These are phyloP conservation scores for Ibycter americanus DNA, from an alignment of 2,797 vertebrate species.

Conservation along the genomic window DNA sequence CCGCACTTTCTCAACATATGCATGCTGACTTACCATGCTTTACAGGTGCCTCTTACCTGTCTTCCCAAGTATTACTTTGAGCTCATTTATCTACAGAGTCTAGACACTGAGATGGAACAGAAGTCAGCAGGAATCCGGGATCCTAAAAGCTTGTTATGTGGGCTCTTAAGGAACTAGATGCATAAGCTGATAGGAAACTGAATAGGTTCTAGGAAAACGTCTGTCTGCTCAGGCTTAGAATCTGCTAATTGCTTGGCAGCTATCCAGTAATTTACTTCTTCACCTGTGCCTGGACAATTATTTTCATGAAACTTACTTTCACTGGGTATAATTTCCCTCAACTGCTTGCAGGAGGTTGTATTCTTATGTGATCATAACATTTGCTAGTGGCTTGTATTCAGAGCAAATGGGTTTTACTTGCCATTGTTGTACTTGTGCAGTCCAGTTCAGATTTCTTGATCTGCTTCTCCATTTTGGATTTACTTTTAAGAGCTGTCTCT, in stretches of 20 bases:
- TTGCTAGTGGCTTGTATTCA: not conserved
- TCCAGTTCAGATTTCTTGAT: not conserved
- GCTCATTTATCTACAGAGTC: not conserved
- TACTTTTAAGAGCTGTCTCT: not conserved
- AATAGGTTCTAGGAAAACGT: not conserved
- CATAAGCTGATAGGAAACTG: not conserved
- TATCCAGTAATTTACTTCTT: not conserved
- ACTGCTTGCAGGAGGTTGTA: not conserved
- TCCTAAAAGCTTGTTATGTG: not conserved
- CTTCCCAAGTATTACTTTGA: not conserved
- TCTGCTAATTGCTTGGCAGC: not conserved
- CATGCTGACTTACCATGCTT: not conserved
- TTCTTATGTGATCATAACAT: not conserved
- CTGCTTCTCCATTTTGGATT: not conserved
- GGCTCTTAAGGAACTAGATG: not conserved
- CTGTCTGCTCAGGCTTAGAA: not conserved
- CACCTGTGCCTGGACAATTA: not conserved
- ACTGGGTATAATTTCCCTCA: not conserved
- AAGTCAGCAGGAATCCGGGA: not conserved
- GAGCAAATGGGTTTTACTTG: not conserved
- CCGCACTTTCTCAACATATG: not conserved
- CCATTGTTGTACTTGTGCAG: not conserved
- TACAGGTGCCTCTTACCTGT: not conserved
- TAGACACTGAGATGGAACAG: not conserved
- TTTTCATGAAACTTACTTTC: not conserved